phyloP scores from a whole-genome alignment of 2,797 vertebrate genomes.

The Acanthornis magna region DNA sequence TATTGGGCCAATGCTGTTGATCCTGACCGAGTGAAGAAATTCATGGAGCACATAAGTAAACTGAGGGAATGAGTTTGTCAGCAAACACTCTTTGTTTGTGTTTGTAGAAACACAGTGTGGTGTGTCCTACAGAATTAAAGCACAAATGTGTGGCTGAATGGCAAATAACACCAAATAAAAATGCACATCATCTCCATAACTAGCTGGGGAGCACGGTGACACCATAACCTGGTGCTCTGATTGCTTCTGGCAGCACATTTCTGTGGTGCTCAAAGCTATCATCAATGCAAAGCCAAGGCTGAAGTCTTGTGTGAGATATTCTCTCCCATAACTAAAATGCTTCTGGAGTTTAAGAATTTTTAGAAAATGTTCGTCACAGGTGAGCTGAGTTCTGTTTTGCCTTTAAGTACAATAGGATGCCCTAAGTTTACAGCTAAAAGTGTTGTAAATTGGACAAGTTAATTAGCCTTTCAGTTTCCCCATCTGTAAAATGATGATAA shows the following conservation, averaged over 20 bases:
- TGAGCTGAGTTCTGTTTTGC: slow-evolving; percentile 28
- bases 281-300: background rate
- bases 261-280: background rate
- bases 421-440: slow-evolving; percentile 29
- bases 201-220: background rate
- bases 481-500: slow-evolving; percentile 49
- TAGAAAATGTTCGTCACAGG: background rate
- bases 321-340: background rate
- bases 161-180: background rate
- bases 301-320: background rate
- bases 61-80: slow-evolving; percentile 66
- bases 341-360: background rate
- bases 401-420: background rate
- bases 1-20: slow-evolving; percentile 82
- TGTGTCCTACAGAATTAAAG: background rate
- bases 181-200: background rate
- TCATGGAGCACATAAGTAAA: slow-evolving; percentile 78
- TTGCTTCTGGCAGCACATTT: background rate
- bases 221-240: background rate
- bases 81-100: background rate
- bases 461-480: slow-evolving; percentile 40
- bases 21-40: slow-evolving; percentile 76
- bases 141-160: background rate
- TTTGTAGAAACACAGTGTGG: background rate
- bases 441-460: slow-evolving; percentile 50